Percentiles rank a stretch among this genome's conserved stretches.
phyloP scores from a whole-genome alignment of 2,797 vertebrate species.

The Sebastes nivosus region DNA sequence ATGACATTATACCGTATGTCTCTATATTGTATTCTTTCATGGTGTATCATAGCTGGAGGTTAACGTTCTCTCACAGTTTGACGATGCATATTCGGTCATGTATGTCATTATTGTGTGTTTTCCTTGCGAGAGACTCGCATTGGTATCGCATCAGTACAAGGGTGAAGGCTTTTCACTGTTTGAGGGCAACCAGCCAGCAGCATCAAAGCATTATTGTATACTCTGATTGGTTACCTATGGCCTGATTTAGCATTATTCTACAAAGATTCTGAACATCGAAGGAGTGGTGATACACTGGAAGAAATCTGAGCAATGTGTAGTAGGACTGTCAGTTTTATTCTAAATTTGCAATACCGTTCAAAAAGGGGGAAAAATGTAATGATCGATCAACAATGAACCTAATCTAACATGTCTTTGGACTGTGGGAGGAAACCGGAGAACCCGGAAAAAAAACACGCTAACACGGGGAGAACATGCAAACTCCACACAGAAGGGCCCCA shows the following conservation, averaged over 20 bases:
- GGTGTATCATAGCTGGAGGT: neutral
- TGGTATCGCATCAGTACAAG: neutral
- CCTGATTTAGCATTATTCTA: neutral
- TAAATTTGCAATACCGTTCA: neutral
- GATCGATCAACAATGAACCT: too few relatives aligned
- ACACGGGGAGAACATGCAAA: too few relatives aligned
- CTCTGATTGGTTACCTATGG: neutral
- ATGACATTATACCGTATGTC: neutral
- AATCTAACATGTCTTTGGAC: too few relatives aligned
- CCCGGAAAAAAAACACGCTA: too few relatives aligned
- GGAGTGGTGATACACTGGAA: neutral
- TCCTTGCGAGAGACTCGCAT: slow-evolving; percentile 6
- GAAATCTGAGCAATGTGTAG: neutral
- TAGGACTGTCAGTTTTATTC: neutral
- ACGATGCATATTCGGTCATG: slow-evolving; percentile 9
- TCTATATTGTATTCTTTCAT: neutral
- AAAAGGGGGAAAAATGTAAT: neutral
- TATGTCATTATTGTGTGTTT: slow-evolving; percentile 18
- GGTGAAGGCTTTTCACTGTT: neutral
- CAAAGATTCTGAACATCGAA: neutral
- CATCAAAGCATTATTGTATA: neutral
- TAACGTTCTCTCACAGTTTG: slow-evolving; percentile 6
- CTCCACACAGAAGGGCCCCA: too few relatives aligned
- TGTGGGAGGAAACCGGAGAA: too few relatives aligned
- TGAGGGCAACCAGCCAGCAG: neutral